Conservation (phyloP, 2,113 vertebrate species). For the Labeo rohita region DNA sequence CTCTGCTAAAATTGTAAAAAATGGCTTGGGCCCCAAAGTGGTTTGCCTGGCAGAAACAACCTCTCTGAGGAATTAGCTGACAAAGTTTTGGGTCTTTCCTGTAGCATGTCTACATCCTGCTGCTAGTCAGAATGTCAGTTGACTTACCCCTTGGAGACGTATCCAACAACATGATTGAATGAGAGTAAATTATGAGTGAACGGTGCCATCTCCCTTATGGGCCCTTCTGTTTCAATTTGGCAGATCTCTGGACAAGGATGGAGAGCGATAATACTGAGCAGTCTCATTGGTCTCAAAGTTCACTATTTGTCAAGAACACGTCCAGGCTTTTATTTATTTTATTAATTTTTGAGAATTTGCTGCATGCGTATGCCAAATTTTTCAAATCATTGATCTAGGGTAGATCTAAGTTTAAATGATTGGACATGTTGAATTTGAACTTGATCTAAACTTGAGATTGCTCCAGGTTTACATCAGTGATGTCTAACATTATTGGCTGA, state of each 20-base stretch:
- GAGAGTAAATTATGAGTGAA: constrained; percentile 51
- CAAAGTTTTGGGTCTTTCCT: constrained; percentile 29
- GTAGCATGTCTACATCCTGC: neutral
- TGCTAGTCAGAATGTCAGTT: constrained; percentile 35
- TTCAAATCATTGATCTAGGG: neutral
- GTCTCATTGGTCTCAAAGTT: neutral
- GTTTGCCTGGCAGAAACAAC: neutral
- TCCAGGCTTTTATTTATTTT: neutral
- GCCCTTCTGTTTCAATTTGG: constrained; percentile 29
- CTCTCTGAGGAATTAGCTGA: constrained; percentile 24
- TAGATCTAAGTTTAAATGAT: neutral
- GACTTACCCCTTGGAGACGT: constrained; percentile 14
- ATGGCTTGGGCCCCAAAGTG: constrained; percentile 12
- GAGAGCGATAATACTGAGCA: neutral
- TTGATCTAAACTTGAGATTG: neutral
- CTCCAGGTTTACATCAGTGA: neutral
- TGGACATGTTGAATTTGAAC: neutral
- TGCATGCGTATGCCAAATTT: neutral
- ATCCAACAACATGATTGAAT: constrained; percentile 32
- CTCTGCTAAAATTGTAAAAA: constrained; percentile 35
- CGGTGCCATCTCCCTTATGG: constrained; percentile 23
- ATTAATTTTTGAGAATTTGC: neutral
- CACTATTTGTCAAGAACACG: neutral
- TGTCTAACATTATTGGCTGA: too few species aligned
- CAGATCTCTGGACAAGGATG: constrained; percentile 13